Conservation (phyloP, 2,888 invertebrate species). For the Dicycla oo region DNA sequence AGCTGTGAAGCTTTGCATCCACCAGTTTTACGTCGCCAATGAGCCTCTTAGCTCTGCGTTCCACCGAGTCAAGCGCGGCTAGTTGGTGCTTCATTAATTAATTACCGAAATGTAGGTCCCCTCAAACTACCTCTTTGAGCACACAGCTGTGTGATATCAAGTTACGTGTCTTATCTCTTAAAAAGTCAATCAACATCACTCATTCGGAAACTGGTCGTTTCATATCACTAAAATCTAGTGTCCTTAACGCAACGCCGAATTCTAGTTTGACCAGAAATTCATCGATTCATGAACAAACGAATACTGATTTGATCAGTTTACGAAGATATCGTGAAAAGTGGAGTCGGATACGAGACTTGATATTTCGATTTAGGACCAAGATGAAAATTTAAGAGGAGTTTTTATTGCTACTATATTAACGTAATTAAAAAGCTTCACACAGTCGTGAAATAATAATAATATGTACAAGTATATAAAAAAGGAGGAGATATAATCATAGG, state of each 20-base stretch:
- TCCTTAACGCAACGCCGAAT: conserved; percentile 1
- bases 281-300: conserved; percentile 16
- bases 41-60: too few species aligned
- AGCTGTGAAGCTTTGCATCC: too few species aligned
- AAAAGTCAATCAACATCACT: background rate
- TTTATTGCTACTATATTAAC: too few species aligned
- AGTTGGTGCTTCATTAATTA: too few species aligned
- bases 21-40: too few species aligned
- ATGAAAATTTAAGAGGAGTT: too few species aligned
- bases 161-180: background rate
- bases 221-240: conserved; percentile 9
- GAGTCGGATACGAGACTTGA: background rate
- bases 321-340: conserved; percentile 1
- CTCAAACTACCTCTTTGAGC: background rate
- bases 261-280: conserved; percentile 26
- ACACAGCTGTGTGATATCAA: background rate
- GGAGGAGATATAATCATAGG: too few species aligned
- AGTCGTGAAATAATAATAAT: too few species aligned
- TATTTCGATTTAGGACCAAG: background rate
- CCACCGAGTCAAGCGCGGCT: too few species aligned
- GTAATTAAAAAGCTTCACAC: too few species aligned
- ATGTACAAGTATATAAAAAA: too few species aligned
- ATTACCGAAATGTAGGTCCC: too few species aligned
- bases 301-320: conserved; percentile 14
- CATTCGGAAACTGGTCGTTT: background rate